These are phyloP conservation scores for Coleophora deauratella DNA, from an alignment of 2,888 invertebrate species.

Conservation along the genomic window DNA sequence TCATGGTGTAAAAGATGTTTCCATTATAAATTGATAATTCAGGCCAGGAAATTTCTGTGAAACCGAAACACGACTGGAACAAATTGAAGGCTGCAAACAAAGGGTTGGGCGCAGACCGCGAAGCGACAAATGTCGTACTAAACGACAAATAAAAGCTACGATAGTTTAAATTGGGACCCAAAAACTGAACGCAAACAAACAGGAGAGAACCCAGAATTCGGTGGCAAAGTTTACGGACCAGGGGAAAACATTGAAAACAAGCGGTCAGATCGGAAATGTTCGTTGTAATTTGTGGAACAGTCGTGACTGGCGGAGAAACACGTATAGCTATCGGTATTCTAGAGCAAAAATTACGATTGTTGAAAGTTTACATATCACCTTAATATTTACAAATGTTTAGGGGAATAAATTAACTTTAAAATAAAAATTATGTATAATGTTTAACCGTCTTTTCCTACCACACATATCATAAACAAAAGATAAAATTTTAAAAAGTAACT, in stretches of 20 bases:
- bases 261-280: slow-evolving; percentile 47
- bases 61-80: slow-evolving; percentile 46
- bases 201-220: slow-evolving; percentile 40
- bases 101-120: slow-evolving; percentile 46
- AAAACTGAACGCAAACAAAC: slow-evolving; percentile 68
- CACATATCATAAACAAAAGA: no score
- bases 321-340: slow-evolving; percentile 8
- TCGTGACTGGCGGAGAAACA: slow-evolving; percentile 12
- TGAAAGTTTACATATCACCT: neutral
- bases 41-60: slow-evolving; percentile 40
- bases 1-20: slow-evolving; percentile 44
- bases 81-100: slow-evolving; percentile 57
- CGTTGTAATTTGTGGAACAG: slow-evolving; percentile 40
- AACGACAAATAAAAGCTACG: slow-evolving; percentile 68
- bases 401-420: no score
- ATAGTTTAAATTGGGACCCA: slow-evolving; percentile 70
- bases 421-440: no score
- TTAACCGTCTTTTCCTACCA: no score
- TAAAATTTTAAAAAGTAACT: no score
- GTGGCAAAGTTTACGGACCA: slow-evolving; percentile 47
- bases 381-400: no score
- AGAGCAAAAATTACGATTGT: neutral
- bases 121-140: slow-evolving; percentile 59
- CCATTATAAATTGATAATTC: slow-evolving; percentile 53
- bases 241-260: slow-evolving; percentile 55